Evolutionary conservation across 2,888 invertebrate species (phyloP), one percentile per base, ranked within the genome.

Genomic region (Teleiodes luculella): DNA sequence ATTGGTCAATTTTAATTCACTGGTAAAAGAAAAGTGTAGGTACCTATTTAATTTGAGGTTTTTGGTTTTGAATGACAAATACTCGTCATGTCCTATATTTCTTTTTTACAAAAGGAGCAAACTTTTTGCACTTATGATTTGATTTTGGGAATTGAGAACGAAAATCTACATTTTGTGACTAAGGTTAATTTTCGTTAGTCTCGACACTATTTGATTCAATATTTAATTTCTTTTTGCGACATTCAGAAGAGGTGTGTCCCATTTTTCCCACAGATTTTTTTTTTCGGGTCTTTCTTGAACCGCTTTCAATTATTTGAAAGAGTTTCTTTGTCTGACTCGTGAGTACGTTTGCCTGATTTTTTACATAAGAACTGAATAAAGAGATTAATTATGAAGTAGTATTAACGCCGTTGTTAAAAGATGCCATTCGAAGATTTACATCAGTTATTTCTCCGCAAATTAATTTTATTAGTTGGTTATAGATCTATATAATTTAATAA

Each of bases 351-450:
- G n/a, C n/a, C n/a, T 31, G 35, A 53, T 24, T 55, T 8, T 66
- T 67, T 0, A 48, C 45, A 14, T 69, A 66, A 0, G 60, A 50
- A 0, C 64, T 53, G 20, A 66, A 58, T 10, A 65, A 47, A 3
- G 66, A 20, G 8, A 70, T 64, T 2, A 67, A 20, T 24, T 60
- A 64, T 1, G 65, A 55, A 0, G 65, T 61, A 1, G 57, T 60
- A 1, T n/a, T 56, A 3, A 64, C 59, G 35, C 20, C 20, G 39
- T 59, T 68, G 31, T 70, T 66, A 2, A 60, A 56, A 6, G 60
- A 57, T 2, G 66, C 66, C 60, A 67, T 62, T 56, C 45, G 58
- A 6, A 67, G 58, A 55, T 55, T 57, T 2, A 55, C 39, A 30
- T 70, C 66, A 1, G 6, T 18, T 37, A 66, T 55, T 28, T 57